phyloP scores from a whole-genome alignment of 2,113 vertebrate species.

The Heliornis fulica region DNA sequence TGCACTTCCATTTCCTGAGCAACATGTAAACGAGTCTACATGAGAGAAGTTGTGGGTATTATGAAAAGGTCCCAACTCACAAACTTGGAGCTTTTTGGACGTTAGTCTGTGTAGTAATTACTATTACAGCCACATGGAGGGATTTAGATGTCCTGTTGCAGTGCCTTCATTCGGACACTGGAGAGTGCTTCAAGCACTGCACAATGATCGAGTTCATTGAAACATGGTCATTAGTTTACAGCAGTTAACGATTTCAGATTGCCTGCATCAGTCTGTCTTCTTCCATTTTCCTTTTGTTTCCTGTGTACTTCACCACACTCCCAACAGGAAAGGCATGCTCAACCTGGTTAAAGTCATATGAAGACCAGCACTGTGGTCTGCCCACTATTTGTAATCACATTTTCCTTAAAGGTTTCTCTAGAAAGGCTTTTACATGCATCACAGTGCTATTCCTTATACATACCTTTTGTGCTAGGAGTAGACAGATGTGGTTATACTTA shows the following conservation, averaged over 20 bases:
- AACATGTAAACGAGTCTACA: neutral
- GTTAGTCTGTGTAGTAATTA: neutral
- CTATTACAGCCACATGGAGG: neutral
- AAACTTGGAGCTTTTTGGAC: neutral
- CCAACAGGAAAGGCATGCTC: neutral
- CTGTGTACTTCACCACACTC: neutral
- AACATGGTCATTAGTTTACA: neutral
- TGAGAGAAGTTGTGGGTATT: neutral
- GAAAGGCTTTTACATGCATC: neutral
- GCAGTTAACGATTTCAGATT: neutral
- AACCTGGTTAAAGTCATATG: neutral
- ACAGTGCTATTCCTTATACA: neutral
- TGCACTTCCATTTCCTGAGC: accelerated
- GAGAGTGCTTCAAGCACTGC: neutral
- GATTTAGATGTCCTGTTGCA: neutral
- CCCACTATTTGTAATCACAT: neutral
- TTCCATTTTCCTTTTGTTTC: neutral
- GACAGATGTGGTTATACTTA: neutral
- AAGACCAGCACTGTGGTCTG: neutral
- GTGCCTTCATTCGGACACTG: neutral
- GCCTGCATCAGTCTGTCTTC: neutral
- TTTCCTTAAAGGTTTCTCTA: neutral
- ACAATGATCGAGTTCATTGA: neutral
- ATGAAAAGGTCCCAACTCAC: accelerated
- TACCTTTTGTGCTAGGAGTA: neutral